Evolutionary conservation across 1,140 invertebrate genomes (phyloP).

Genomic region (Pantala flavescens): DNA sequence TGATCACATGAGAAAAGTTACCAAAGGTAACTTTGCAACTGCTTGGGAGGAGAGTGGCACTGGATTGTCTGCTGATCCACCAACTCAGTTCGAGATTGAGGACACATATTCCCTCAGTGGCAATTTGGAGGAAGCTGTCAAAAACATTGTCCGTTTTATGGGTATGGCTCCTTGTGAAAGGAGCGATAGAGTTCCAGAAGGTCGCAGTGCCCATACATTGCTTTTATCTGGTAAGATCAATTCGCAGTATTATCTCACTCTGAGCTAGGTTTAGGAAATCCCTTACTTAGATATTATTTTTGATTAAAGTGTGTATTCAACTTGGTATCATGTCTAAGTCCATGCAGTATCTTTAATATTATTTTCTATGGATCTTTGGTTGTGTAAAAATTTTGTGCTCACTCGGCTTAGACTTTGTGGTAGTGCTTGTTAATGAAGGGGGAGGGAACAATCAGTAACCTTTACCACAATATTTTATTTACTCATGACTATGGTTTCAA

Average conservation of each 20-base stretch:
- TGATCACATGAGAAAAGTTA: slow-evolving; percentile 84
- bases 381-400: too few species aligned
- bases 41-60: slow-evolving; percentile 55
- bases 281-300: slow-evolving; percentile 15
- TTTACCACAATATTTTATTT: too few species aligned
- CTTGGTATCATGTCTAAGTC: too few species aligned
- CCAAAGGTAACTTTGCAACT: slow-evolving; percentile 65
- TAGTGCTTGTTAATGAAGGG: too few species aligned
- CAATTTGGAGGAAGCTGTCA: slow-evolving; percentile 75
- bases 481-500: too few species aligned
- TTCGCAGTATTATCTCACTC: slow-evolving; percentile 10
- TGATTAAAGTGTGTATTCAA: not conserved
- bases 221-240: slow-evolving; percentile 55
- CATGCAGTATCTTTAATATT: too few species aligned
- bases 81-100: slow-evolving; percentile 54
- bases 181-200: slow-evolving; percentile 73
- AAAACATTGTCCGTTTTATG: slow-evolving; percentile 75
- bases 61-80: not conserved
- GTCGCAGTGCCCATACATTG: slow-evolving; percentile 71
- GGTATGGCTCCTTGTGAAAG: slow-evolving; percentile 80
- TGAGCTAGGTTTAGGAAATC: not conserved
- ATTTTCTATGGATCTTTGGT: too few species aligned
- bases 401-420: too few species aligned
- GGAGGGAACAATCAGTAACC: too few species aligned
- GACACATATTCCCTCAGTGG: slow-evolving; percentile 82